These are phyloP conservation scores for Eurois occulta DNA, from an alignment of 2,888 invertebrate species.

Conservation along the genomic window DNA sequence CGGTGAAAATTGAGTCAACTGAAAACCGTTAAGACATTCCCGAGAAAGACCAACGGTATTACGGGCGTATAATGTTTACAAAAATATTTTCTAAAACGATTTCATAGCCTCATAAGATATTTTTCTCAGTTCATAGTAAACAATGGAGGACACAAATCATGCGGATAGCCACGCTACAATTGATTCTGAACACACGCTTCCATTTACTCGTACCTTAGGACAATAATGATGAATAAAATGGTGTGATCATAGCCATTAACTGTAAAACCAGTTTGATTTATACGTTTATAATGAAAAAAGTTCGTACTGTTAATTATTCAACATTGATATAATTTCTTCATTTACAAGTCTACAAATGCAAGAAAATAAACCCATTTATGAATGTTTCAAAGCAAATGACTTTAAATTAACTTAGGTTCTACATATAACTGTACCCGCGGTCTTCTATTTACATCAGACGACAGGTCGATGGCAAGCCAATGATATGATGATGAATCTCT, in stretches of 20 bases:
- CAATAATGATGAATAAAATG: conserved; percentile 63
- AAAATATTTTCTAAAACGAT: conserved; percentile 22
- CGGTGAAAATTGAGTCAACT: not conserved
- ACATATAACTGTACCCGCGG: not conserved
- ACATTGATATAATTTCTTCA: not conserved
- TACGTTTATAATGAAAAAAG: conserved; percentile 14
- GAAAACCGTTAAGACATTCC: not conserved
- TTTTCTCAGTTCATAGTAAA: conserved; percentile 57
- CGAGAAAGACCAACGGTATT: not conserved
- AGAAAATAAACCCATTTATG: not conserved
- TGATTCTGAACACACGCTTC: conserved; percentile 69
- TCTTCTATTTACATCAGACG: not conserved
- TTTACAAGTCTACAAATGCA: not conserved
- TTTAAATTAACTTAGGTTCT: not conserved
- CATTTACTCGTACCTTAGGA: conserved; percentile 59
- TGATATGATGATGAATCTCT: not conserved
- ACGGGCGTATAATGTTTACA: not conserved
- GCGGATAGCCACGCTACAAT: conserved; percentile 66
- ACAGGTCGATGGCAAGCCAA: not conserved
- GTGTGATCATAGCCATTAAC: conserved; percentile 66
- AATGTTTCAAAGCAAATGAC: not conserved
- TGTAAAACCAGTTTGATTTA: conserved; percentile 52
- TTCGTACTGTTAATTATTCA: not conserved
- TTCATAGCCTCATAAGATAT: conserved; percentile 51
- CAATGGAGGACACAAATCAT: conserved; percentile 71